Evolutionary conservation across 2,113 vertebrate genomes (phyloP).

Genomic region (Calidris pygmaea): DNA sequence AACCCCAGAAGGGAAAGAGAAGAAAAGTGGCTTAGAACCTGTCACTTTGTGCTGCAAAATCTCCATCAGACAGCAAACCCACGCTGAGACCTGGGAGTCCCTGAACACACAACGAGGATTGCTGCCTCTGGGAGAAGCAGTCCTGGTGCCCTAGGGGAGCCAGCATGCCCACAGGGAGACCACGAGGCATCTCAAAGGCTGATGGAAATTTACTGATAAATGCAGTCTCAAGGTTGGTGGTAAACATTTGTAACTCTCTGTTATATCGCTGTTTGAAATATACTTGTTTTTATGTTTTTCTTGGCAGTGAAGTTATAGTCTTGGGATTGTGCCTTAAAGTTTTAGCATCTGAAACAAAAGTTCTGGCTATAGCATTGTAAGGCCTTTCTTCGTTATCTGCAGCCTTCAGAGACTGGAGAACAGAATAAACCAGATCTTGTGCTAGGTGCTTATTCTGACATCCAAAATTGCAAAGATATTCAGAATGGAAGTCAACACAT

Average conservation of each 20-base stretch:
- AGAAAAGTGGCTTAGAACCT: background rate
- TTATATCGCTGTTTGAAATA: background rate
- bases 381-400: background rate
- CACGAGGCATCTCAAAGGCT: background rate
- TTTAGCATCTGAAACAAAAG: background rate
- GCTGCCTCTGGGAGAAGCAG: background rate
- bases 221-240: background rate
- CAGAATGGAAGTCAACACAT: background rate
- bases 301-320: background rate
- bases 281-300: background rate
- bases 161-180: background rate
- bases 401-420: background rate
- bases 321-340: background rate
- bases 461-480: background rate
- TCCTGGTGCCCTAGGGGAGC: background rate
- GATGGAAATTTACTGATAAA: background rate
- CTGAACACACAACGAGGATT: background rate
- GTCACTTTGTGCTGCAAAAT: background rate
- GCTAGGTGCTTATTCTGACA: background rate
- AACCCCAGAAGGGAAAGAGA: background rate
- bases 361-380: background rate
- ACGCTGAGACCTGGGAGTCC: background rate
- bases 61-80: background rate
- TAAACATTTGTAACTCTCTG: background rate
- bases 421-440: background rate